Percentiles rank a stretch among this genome's conserved stretches.
Conservation (phyloP, 2,113 vertebrate genomes). For the Spea multiplicata region DNA sequence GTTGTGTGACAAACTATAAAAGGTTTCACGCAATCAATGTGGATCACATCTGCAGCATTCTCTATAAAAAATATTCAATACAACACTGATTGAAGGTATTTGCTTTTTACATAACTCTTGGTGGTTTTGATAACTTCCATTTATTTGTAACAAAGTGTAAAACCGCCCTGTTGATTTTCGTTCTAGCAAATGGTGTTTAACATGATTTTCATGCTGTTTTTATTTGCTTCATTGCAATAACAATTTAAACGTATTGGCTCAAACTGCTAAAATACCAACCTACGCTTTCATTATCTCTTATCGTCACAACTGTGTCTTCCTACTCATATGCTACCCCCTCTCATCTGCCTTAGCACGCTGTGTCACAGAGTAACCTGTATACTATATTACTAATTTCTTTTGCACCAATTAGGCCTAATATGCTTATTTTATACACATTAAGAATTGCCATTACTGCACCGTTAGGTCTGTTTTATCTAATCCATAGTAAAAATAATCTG, state of each 20-base stretch:
- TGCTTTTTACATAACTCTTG: background rate
- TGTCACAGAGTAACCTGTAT: constrained; percentile 1
- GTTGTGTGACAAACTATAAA: too few relatives aligned
- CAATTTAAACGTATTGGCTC: constrained; percentile 23
- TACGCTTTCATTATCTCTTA: constrained; percentile 26
- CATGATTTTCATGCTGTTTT: constrained; percentile 21
- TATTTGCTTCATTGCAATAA: constrained; percentile 28
- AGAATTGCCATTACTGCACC: too few relatives aligned
- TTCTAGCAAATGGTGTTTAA: constrained; percentile 2
- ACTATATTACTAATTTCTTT: background rate
- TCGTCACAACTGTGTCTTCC: constrained; percentile 39
- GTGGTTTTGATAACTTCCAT: background rate
- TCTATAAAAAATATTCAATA: too few relatives aligned
- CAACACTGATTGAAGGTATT: too few relatives aligned
- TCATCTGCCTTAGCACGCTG: constrained; percentile 13
- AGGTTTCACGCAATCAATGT: too few relatives aligned
- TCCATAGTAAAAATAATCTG: too few relatives aligned
- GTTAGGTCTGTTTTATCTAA: too few relatives aligned
- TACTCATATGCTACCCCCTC: constrained; percentile 33
- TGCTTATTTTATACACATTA: too few relatives aligned
- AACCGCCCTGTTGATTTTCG: background rate
- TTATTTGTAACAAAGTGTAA: background rate
- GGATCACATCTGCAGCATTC: too few relatives aligned
- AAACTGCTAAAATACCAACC: constrained; percentile 24
- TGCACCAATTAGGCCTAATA: background rate